These are phyloP conservation scores for western clawed frog (Xenopus tropicalis) DNA, from an alignment of 2,113 vertebrate genomes.

Conservation along the genomic window DNA sequence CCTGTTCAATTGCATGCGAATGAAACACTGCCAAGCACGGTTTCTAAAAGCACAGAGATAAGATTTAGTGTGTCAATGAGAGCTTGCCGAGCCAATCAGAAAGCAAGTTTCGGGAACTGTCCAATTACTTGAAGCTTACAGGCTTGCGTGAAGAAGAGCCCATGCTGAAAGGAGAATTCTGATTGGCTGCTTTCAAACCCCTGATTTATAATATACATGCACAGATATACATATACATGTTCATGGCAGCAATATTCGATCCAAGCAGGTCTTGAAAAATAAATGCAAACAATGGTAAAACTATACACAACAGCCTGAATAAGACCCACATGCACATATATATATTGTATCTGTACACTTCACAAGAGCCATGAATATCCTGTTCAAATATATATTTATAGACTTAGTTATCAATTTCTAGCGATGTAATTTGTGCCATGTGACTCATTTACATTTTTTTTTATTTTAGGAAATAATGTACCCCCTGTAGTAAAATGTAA, in stretches of 20 bases:
- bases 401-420: too few relatives aligned
- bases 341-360: too few relatives aligned
- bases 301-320: too few relatives aligned
- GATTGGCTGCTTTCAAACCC: constrained; percentile 2
- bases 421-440: too few relatives aligned
- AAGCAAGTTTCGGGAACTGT: background rate
- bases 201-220: constrained; percentile 12
- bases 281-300: background rate
- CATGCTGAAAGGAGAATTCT: background rate
- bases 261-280: too few relatives aligned
- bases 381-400: too few relatives aligned
- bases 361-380: too few relatives aligned
- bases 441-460: too few relatives aligned
- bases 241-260: background rate
- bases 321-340: too few relatives aligned
- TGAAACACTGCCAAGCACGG: background rate
- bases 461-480: too few relatives aligned
- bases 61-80: background rate
- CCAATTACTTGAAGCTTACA: background rate
- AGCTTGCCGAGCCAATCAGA: background rate
- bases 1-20: background rate
- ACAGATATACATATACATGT: background rate
- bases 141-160: background rate
- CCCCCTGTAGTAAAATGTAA: too few relatives aligned
- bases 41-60: background rate